phyloP scores from a whole-genome alignment of 2,113 vertebrate genomes.

The Anoura caudifer region DNA sequence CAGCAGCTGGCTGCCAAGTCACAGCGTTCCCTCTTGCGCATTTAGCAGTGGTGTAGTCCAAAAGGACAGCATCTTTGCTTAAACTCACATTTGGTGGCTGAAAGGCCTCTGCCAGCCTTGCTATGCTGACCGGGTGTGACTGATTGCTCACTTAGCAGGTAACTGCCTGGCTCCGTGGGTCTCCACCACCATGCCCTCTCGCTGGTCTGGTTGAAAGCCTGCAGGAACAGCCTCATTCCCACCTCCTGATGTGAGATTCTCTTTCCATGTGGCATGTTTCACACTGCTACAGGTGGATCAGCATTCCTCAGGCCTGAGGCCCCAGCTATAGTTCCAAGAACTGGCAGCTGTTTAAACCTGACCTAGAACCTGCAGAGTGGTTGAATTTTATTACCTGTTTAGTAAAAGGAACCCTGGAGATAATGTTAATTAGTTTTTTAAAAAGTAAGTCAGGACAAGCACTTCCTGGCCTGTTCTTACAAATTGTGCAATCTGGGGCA shows the following conservation, averaged over 20 bases:
- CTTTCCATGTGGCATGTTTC: not conserved
- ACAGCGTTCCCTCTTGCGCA: not conserved
- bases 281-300: not conserved
- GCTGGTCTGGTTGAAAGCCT: not conserved
- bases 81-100: not conserved
- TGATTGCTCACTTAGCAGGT: not conserved
- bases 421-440: not conserved
- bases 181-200: not conserved
- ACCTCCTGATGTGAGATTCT: not conserved
- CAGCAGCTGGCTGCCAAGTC: not conserved
- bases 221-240: not conserved
- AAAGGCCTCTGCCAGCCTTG: not conserved
- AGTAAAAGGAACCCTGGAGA: not conserved
- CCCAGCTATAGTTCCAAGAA: not conserved
- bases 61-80: not conserved
- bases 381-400: slow-evolving; percentile 45
- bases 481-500: not conserved
- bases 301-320: not conserved
- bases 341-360: slow-evolving; percentile 19
- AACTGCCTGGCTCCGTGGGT: not conserved
- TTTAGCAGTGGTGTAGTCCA: not conserved
- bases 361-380: not conserved
- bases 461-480: not conserved
- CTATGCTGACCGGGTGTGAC: not conserved
- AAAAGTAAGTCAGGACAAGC: not conserved